phyloP scores from a whole-genome alignment of 1,140 invertebrate genomes.

The Marisa cornuarietis region DNA sequence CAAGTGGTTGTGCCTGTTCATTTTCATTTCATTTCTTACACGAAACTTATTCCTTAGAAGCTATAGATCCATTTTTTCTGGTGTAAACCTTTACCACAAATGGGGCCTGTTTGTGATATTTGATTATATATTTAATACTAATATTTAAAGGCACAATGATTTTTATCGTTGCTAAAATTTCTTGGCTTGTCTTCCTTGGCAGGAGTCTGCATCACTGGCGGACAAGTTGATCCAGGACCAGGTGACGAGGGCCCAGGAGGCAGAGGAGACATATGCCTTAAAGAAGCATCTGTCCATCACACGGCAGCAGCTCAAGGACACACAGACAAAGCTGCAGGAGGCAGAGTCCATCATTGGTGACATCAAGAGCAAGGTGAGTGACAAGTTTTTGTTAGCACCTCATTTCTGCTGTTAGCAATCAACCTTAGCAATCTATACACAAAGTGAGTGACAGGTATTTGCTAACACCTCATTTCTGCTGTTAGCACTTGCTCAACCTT shows the following conservation, averaged over 20 bases:
- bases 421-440: no score
- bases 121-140: neutral
- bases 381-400: no score
- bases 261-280: conserved; percentile 71
- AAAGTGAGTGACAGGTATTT: no score
- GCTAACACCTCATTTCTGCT: no score
- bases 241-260: conserved; percentile 89
- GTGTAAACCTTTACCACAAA: no score
- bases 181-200: conserved; percentile 5
- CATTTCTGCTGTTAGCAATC: no score
- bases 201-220: conserved; percentile 74
- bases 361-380: conserved; percentile 51
- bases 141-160: neutral
- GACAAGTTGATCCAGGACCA: conserved; percentile 95
- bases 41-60: no score
- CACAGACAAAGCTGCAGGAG: conserved; percentile 76
- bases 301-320: conserved; percentile 60
- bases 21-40: no score
- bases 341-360: conserved; percentile 57
- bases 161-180: neutral
- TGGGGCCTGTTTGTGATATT: neutral
- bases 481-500: no score
- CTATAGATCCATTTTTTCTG: no score
- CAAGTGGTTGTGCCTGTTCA: no score
- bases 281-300: conserved; percentile 62